phyloP scores from a whole-genome alignment of 2,113 vertebrate genomes.

The Python bivittatus region DNA sequence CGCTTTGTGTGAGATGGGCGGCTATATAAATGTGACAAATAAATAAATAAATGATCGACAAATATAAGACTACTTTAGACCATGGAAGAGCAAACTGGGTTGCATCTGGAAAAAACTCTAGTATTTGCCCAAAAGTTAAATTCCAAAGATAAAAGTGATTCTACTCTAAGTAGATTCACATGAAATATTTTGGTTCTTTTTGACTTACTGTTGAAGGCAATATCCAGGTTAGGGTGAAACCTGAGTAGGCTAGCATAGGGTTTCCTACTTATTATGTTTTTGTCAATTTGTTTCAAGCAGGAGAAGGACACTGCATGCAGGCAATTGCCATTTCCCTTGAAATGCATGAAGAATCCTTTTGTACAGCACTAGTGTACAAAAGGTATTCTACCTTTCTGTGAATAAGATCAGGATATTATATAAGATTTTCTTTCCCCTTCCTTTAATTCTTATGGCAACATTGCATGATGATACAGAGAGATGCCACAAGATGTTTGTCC shows the following conservation, averaged over 20 bases:
- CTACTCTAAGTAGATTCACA: constrained; percentile 4
- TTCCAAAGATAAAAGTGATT: not conserved
- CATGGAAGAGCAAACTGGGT: not conserved
- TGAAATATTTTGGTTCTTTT: not conserved
- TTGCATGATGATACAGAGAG: not conserved
- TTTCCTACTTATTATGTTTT: not conserved
- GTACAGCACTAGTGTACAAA: not conserved
- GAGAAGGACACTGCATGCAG: not conserved
- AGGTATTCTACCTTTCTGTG: not conserved
- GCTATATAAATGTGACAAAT: no score
- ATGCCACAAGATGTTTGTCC: not conserved
- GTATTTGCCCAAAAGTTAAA: constrained; percentile 3
- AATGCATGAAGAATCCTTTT: not conserved
- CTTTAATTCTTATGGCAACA: not conserved
- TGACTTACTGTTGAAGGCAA: not conserved
- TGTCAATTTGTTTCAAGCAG: not conserved
- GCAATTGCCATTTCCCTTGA: not conserved
- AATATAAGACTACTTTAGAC: constrained; percentile 24
- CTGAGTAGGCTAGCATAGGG: not conserved
- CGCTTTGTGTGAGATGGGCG: no score
- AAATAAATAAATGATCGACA: constrained; percentile 53
- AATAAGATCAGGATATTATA: not conserved
- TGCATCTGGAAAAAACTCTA: not conserved
- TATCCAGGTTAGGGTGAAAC: not conserved
- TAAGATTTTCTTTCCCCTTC: not conserved